Evolutionary conservation across 1,140 invertebrate species (phyloP).

Genomic region (Bombus waltoni): DNA sequence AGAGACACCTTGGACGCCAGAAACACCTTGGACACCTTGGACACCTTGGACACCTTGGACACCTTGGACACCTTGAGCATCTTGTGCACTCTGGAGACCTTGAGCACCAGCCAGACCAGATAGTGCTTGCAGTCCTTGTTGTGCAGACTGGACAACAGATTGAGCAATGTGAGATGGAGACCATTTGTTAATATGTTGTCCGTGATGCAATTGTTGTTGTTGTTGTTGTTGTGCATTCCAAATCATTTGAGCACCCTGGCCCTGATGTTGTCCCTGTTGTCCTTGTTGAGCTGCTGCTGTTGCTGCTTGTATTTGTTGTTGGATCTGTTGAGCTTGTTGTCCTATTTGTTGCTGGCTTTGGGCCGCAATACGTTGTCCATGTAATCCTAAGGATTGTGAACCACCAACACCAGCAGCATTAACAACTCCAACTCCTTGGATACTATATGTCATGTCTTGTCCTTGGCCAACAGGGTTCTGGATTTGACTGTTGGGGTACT

Average conservation of each 20-base stretch:
- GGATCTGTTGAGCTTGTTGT: neutral
- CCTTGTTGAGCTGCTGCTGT: neutral
- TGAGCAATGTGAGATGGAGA: neutral
- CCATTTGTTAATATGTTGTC: neutral
- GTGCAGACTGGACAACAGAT: slow-evolving; percentile 16
- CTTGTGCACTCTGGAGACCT: neutral
- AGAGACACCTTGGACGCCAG: neutral
- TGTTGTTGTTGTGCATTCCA: slow-evolving; percentile 15
- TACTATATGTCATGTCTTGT: slow-evolving; percentile 50
- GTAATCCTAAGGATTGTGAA: neutral
- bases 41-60: neutral
- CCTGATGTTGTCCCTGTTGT: neutral
- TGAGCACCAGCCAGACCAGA: slow-evolving; percentile 9
- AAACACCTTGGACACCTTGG: neutral
- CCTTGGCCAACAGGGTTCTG: slow-evolving; percentile 68
- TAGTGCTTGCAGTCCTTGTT: neutral
- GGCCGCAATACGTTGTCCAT: too few species aligned
- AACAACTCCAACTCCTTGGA: slow-evolving; percentile 48
- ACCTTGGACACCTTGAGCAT: neutral
- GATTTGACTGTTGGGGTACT: slow-evolving; percentile 71
- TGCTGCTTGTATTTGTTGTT: neutral
- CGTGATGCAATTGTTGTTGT: neutral
- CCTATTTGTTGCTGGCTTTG: neutral
- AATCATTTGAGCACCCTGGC: neutral
- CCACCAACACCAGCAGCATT: neutral